Evolutionary conservation across 2,113 vertebrate species (phyloP).

Genomic region (Canis aureus): DNA sequence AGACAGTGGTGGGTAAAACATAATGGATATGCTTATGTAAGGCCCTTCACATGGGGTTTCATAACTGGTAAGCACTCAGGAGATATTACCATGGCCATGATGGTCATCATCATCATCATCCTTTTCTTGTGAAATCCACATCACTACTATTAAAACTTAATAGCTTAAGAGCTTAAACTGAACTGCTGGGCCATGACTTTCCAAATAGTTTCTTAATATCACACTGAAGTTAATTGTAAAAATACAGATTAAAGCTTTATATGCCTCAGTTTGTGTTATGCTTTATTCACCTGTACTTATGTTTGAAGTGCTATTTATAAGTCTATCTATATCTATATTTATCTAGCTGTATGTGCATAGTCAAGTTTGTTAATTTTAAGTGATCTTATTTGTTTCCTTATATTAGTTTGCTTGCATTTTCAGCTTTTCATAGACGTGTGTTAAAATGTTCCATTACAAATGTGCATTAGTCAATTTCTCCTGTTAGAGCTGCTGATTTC

Average conservation of each 20-base stretch:
- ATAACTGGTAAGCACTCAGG: neutral
- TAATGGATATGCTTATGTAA: neutral
- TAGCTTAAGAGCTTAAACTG: neutral
- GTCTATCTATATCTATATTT: neutral
- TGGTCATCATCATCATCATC: neutral
- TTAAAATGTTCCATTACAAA: neutral
- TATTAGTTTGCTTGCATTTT: neutral
- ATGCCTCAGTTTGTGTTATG: neutral
- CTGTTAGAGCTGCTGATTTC: neutral
- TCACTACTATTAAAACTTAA: neutral
- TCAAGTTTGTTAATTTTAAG: neutral
- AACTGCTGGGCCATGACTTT: neutral
- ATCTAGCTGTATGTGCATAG: neutral
- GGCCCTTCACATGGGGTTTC: neutral
- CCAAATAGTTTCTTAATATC: neutral
- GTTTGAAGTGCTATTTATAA: neutral
- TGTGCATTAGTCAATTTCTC: neutral
- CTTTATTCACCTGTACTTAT: neutral
- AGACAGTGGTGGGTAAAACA: neutral
- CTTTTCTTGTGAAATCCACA: neutral
- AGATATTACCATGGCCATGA: neutral
- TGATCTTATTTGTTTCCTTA: neutral
- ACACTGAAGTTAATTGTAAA: neutral
- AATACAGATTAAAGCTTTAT: neutral
- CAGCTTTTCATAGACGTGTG: neutral